Base-by-base conservation (phyloP, 2,797 vertebrate genomes). In the Mico argentatus region DNA sequence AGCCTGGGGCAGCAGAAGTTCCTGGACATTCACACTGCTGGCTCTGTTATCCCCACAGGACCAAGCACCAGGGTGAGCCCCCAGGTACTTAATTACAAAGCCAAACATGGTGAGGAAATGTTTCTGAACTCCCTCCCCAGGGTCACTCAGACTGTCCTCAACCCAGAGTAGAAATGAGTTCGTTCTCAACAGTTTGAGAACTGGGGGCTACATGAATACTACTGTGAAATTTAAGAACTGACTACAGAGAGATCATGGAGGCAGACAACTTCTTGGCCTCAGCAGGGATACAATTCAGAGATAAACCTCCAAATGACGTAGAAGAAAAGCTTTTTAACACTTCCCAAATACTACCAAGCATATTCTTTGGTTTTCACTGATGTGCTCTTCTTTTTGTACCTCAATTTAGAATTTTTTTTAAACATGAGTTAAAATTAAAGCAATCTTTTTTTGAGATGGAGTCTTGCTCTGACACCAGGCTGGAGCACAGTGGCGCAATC, bases 401-500 rank as follows among this genome's bases (percentile, higher is more conserved):
- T 95, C 61, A 39, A 70, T 55, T 73, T 89, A 77, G 1, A 55
- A 48, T 85, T 82, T 87, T 80, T 81, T 81, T 27, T 13, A 20
- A 92, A 75, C 10, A 8, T 70, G 24, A 94, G 19, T 81, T 91
- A 77, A 95, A 95, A 96, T 33, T 59, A 75, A 87, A 94, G 41
- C 36, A 94, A 55, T 19, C 22, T 55, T 55, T 9, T 55, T 55
- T 55, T 22, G 52, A 22, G 52, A 55, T 55, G 52, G 52, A 55
- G 52, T 22, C 52, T 55, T 55, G 52, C 52, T 55, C 52, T 22
- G 52, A 55, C 20, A 55, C 52, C 20, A 22, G 52, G 20, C 20
- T 55, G 20, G 20, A 55, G 20, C 7, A 3, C 52, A 55, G 52
- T 55, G 20, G 52, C 2, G 7, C 52, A 55, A 22, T 55, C 52